phyloP scores from a whole-genome alignment of 2,888 invertebrate species.

The Latrodectus elegans region DNA sequence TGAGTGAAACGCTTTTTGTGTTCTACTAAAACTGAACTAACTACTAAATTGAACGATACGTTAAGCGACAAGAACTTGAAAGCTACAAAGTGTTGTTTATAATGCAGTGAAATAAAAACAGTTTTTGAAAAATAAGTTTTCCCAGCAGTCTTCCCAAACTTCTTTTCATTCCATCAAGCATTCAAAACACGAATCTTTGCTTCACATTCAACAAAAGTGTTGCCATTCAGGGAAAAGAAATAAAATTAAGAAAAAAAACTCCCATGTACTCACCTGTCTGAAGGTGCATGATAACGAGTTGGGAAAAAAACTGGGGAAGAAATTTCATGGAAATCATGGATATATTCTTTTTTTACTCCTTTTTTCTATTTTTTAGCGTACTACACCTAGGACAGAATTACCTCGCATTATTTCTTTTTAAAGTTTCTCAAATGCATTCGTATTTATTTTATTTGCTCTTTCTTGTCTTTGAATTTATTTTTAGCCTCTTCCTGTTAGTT shows the following conservation, averaged over 20 bases:
- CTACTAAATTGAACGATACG: background rate
- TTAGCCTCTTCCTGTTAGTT: no score
- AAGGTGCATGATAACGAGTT: conserved; percentile 65
- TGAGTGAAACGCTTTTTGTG: no score
- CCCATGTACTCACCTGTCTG: conserved; percentile 58
- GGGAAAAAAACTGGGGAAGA: conserved; percentile 26
- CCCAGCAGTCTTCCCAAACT: background rate
- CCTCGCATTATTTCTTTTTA: conserved; percentile 17
- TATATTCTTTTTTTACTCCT: conserved; percentile 18
- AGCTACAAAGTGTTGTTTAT: conserved; percentile 28
- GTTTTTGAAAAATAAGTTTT: no score
- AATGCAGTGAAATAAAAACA: conserved; percentile 26
- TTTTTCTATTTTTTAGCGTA: conserved; percentile 4
- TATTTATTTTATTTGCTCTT: conserved; percentile 52
- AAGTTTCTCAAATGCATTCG: conserved; percentile 42
- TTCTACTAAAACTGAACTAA: background rate
- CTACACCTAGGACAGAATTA: conserved; percentile 52
- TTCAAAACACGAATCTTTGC: conserved; percentile 59
- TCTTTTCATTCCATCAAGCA: conserved; percentile 49
- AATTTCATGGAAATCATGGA: conserved; percentile 22
- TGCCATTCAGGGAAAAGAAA: conserved; percentile 51
- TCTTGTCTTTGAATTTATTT: background rate
- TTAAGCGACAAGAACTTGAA: conserved; percentile 30
- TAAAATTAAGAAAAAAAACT: conserved; percentile 6
- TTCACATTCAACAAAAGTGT: conserved; percentile 60